Evolutionary conservation across 2,797 vertebrate species (phyloP), one percentile per base, ranked within the genome.

Genomic region (Nothura maculosa): DNA sequence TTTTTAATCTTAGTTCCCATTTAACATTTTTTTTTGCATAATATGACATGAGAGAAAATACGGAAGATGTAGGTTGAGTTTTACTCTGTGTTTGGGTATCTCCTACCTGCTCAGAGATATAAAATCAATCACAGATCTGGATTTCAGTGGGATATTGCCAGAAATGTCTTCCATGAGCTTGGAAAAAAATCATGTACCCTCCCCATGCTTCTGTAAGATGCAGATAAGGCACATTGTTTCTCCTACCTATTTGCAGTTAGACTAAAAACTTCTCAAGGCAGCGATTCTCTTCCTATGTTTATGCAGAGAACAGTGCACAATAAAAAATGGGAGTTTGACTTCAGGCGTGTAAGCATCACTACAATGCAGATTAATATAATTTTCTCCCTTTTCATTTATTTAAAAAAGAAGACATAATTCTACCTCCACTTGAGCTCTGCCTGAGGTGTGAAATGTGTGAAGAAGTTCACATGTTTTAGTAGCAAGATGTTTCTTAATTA

Each of bases 381-480:
- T 83, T 74, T 4, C 0, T 0, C 12, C 36, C 2, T 50, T 91
- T 93, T 91, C 76, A 83, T 94, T 95, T 93, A 66, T 91, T 91
- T 86, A 22, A 79, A 72, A 38, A 79, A 60, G 58, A 42, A 66
- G 80, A 90, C 91, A 91, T 4, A 36, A 84, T 89, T 43, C 89
- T 93, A 93, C 92, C 82, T 94, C 89, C 85, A 67, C 70, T 92
- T 79, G 80, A 76, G 63, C 55, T 93, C 87, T 91, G 87, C 69
- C 87, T 19, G 79, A 85, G 87, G 81, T 92, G 36, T 28, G 82
- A 87, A 96, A 87, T 81, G 81, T 21, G 30, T 76, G 54, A 70
- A 75, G 40, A 78, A 73, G 60, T 87, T 92, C 70, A 55, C 1
- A 1, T 73, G 91, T 50, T 91, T 94, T 85, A 83, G 45, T 70